Percentiles rank a stretch among this genome's conserved stretches.
Evolutionary conservation across 2,888 invertebrate genomes (phyloP).

Genomic region (Norana najaformis): DNA sequence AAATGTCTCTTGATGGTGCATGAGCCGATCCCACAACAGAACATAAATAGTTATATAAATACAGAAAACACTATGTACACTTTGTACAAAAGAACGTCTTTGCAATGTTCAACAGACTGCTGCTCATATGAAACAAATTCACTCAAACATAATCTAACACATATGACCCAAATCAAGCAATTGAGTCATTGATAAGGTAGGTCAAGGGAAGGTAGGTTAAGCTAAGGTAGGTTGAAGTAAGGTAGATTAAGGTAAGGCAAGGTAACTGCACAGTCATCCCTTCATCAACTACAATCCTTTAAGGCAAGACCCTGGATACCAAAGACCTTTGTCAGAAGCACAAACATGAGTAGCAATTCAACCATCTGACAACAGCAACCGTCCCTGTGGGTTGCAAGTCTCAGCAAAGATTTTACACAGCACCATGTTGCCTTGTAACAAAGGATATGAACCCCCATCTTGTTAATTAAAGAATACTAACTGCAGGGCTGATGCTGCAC

Average conservation of each 20-base stretch:
- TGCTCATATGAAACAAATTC: background rate
- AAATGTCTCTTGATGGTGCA: background rate
- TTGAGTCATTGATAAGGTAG: background rate
- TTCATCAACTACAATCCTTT: background rate
- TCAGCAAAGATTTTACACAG: background rate
- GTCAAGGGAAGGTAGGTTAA: too few species aligned
- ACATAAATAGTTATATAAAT: constrained; percentile 13
- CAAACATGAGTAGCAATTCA: background rate
- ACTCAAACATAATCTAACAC: background rate
- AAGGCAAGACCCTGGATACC: background rate
- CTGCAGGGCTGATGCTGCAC: background rate
- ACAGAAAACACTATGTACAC: background rate
- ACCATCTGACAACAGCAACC: background rate
- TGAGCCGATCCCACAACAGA: background rate
- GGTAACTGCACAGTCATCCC: too few species aligned
- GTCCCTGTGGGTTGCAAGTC: too few species aligned
- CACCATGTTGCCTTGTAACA: background rate
- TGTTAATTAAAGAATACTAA: background rate
- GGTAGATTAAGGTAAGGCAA: background rate
- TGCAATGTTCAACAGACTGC: constrained; percentile 13
- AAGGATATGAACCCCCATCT: background rate
- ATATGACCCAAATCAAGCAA: background rate
- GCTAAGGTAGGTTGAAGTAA: background rate
- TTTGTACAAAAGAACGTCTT: constrained; percentile 6
- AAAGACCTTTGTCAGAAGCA: background rate